Evolutionary conservation across 2,113 vertebrate genomes (phyloP).

Genomic region (Thomomys bottae): DNA sequence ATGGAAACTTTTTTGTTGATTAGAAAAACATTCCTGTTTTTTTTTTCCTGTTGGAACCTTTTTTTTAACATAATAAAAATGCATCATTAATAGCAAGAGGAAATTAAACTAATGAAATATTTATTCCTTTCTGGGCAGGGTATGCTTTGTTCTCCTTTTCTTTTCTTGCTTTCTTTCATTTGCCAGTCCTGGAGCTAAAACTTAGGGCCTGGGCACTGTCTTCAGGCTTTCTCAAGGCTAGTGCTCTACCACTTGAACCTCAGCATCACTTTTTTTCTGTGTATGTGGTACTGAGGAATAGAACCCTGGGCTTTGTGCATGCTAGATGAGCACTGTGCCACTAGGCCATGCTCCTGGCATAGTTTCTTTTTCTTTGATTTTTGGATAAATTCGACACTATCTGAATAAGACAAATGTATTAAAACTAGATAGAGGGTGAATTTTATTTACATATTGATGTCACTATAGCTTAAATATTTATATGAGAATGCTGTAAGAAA

Average conservation of each 20-base stretch:
- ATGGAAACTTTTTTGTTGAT: slow-evolving; percentile 17
- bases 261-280: too few species aligned
- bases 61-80: slow-evolving; percentile 41
- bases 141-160: slow-evolving; percentile 17
- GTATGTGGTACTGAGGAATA: too few species aligned
- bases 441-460: slow-evolving; percentile 27
- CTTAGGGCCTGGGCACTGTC: too few species aligned
- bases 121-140: background rate
- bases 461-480: background rate
- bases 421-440: slow-evolving; percentile 36
- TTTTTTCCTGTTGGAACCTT: background rate
- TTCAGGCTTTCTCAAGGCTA: too few species aligned
- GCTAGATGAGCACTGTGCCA: too few species aligned
- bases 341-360: too few species aligned
- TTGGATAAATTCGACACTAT: background rate
- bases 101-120: slow-evolving; percentile 27
- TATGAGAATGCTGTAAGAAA: background rate
- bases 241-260: too few species aligned
- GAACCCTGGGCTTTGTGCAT: too few species aligned
- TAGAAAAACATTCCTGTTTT: background rate
- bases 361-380: background rate
- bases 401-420: slow-evolving; percentile 43
- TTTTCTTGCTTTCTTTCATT: too few species aligned
- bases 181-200: too few species aligned
- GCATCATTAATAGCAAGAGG: slow-evolving; percentile 18